Conservation (phyloP, 2,888 invertebrate genomes). For the Operophtera brumata region DNA sequence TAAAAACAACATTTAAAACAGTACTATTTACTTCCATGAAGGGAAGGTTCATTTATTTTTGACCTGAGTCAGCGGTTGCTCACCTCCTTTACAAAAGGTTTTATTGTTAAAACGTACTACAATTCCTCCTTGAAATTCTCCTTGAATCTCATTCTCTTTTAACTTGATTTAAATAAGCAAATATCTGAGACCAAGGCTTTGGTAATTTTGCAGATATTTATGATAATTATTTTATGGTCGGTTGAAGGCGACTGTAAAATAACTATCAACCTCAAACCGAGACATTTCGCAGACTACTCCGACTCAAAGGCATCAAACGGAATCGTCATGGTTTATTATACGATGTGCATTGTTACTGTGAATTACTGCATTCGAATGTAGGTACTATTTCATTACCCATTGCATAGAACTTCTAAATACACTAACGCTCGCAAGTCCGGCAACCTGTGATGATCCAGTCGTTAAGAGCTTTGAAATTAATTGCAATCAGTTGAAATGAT, state of each 20-base stretch:
- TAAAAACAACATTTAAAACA: no score
- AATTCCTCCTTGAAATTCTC: no score
- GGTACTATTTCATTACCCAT: slow-evolving; percentile 12
- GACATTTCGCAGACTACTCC: slow-evolving; percentile 37
- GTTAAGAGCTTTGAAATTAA: neutral
- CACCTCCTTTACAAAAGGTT: no score
- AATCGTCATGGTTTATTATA: slow-evolving; percentile 36
- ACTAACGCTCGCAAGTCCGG: neutral
- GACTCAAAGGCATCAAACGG: slow-evolving; percentile 42
- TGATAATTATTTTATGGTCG: slow-evolving; percentile 11
- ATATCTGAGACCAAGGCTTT: no score
- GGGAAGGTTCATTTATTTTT: no score
- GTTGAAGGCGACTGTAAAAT: slow-evolving; percentile 32
- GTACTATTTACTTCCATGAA: no score
- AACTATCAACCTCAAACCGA: slow-evolving; percentile 43
- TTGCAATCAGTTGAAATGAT: neutral
- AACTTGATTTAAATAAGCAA: no score
- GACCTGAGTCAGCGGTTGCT: no score
- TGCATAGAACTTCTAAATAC: neutral
- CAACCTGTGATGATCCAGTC: neutral
- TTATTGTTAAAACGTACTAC: no score
- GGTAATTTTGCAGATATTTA: neutral
- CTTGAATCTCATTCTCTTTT: no score
- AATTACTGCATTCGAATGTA: slow-evolving; percentile 11
- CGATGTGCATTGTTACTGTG: slow-evolving; percentile 23